Evolutionary conservation across 2,113 vertebrate species (phyloP), one percentile per base, ranked within the genome.

Genomic region (Halichoeres trimaculatus): DNA sequence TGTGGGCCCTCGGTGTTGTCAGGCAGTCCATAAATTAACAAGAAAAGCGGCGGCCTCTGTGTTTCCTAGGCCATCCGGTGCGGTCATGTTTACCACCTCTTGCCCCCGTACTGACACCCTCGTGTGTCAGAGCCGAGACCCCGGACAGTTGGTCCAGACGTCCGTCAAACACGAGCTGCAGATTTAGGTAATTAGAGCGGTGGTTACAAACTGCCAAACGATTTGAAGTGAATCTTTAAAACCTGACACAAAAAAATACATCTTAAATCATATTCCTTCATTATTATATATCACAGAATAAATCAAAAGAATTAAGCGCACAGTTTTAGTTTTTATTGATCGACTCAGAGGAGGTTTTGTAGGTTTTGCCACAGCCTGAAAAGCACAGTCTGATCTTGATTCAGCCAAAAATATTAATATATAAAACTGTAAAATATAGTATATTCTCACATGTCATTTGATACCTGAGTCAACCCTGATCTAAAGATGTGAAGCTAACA

Each of bases 21-120:
- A 92, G 62, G 82, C 58, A 26, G 30, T 80, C 80, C 83, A 91
- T 94, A 93, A 92, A 93, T 93, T 86, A 90, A 75, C 78, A 84
- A 78, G 74, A 70, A 84, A 91, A 89, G 67, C 75, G 35, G 81
- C 78, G 90, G 89, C 88, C 86, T 63, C 79, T 63, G 80, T 83
- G 70, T 91, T 90, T 91, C 88, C 91, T 80, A 70, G 90, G 89
- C 89, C 82, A 77, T 81, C 53, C 75, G 23, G 20, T 75, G 87
- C 75, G 78, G 90, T 85, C 92, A 81, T 86, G 88, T 92, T 93
- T 90, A 90, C 80, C 85, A 88, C 90, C 83, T 79, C 80, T 59
- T 72, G 87, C 84, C 87, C 86, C 77, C 73, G 45, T 48, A 48
- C 76, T 78, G 84, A 75, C 82, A 71, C 74, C 58, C 84, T 58